Evolutionary conservation across 1,140 invertebrate species (phyloP), one percentile per base, ranked within the genome.

Genomic region (Drosophila simulans): DNA sequence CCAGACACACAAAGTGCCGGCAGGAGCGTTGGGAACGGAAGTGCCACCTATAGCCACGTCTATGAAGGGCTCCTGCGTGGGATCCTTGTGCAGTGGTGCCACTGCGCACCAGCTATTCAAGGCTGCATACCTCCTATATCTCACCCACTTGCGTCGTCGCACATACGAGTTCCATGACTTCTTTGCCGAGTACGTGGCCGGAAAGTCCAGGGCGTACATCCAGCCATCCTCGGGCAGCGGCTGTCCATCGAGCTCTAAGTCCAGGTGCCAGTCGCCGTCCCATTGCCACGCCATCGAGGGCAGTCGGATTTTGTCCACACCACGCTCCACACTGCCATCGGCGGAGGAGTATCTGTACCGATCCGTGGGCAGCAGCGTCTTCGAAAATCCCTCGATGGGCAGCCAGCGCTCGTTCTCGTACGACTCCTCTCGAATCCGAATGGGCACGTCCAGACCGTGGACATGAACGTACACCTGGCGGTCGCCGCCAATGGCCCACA

Each of bases 371-470:
- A 98, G 92, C 35, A 98, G 92, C 72, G 95, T 94, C 49, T 95
- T 95, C 68, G 95, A 95, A 92, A 98, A 98, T 20, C 97, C 97
- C 93, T 97, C 96, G 35, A 97, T 93, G n/a, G 97, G 97, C 64
- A 97, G 94, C 97, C 97, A 98, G 66, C 97, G 94, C 94, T 98
- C 97, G 93, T 98, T 98, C 93, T 98, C 97, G 92, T 97, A 98
- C 5, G 97, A 95, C 92, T 97, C 97, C 93, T 98, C 97, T 91
- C 96, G 96, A 0, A 98, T 96, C 69, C 97, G 93, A 64, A 98
- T 98, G 0, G 97, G 97, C 86, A 98, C 95, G 93, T 98, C 97
- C 40, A 97, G 93, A 3, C 96, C 96, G 90, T 97, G 96, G 17
- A 98, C 96, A 92, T 97, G 97, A 3, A 98, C 95, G 92, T 98